Evolutionary conservation across 2,797 vertebrate genomes (phyloP).

Genomic region (Enteromius viviparus): DNA sequence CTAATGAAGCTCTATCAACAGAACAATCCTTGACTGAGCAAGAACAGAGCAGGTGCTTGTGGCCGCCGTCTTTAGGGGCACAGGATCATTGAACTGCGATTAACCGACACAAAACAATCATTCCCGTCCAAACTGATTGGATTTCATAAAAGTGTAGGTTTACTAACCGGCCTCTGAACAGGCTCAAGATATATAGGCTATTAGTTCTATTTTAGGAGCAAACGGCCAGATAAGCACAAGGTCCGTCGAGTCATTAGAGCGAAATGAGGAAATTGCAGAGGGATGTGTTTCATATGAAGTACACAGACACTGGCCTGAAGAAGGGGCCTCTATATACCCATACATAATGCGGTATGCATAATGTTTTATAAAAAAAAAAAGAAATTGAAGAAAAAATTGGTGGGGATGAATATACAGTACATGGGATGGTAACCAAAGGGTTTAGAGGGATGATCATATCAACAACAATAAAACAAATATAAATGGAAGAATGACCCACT

Average conservation of each 20-base stretch:
- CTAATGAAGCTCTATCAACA: constrained; percentile 73
- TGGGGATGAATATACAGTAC: not conserved
- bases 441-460: not conserved
- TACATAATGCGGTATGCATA: not conserved
- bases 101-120: constrained; percentile 51
- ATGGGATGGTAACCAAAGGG: not conserved
- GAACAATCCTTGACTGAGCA: constrained; percentile 71
- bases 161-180: constrained; percentile 23
- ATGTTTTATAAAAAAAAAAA: not conserved
- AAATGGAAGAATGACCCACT: not conserved
- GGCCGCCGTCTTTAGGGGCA: constrained; percentile 51
- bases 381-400: not conserved
- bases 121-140: constrained; percentile 59
- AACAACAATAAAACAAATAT: not conserved
- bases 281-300: constrained; percentile 30
- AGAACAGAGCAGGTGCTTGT: constrained; percentile 72
- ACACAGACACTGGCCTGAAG: constrained; percentile 1
- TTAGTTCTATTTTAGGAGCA: constrained; percentile 45
- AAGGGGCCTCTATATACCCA: not conserved
- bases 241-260: constrained; percentile 25
- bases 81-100: constrained; percentile 45
- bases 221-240: constrained; percentile 40
- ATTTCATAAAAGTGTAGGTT: constrained; percentile 49
- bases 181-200: constrained; percentile 39
- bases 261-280: constrained; percentile 26